These are phyloP conservation scores for Pycnomerus fuliginosus DNA, from an alignment of 2,888 invertebrate species.

Conservation along the genomic window DNA sequence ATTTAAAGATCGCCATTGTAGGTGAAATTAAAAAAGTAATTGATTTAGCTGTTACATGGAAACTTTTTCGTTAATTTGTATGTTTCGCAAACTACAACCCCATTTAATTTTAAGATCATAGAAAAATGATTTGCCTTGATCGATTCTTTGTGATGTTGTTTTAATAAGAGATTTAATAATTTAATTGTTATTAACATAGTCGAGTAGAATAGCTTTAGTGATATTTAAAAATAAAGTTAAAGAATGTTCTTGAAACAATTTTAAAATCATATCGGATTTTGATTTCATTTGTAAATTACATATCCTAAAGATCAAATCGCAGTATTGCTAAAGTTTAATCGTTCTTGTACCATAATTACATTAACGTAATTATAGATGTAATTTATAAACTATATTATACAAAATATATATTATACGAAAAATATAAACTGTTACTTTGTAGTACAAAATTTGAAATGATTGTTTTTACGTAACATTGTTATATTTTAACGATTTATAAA, in stretches of 20 bases:
- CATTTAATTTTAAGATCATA: no score
- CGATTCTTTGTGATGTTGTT: constrained; percentile 27
- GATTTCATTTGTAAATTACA: constrained; percentile 17
- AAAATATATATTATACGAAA: constrained; percentile 44
- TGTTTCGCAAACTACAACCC: no score
- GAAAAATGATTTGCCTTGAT: constrained; percentile 18
- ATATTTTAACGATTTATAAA: constrained; percentile 50
- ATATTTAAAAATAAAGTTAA: no score
- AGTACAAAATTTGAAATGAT: constrained; percentile 47
- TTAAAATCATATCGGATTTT: not conserved
- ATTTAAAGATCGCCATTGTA: no score
- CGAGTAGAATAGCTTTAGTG: no score
- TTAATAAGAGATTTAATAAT: constrained; percentile 24
- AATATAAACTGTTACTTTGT: constrained; percentile 44
- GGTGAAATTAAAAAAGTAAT: no score
- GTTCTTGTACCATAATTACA: constrained; percentile 32
- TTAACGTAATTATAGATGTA: constrained; percentile 38
- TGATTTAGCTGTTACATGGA: no score
- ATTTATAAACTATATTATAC: constrained; percentile 31
- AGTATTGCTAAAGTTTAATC: constrained; percentile 34
- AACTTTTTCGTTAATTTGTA: no score
- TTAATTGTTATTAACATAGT: no score
- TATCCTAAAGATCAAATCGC: constrained; percentile 35
- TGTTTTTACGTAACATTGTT: constrained; percentile 51
- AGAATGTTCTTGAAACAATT: no score